Percentiles rank a stretch among this genome's conserved stretches.
Evolutionary conservation across 2,797 vertebrate species (phyloP).

Genomic region (Anomalospiza imberbis): DNA sequence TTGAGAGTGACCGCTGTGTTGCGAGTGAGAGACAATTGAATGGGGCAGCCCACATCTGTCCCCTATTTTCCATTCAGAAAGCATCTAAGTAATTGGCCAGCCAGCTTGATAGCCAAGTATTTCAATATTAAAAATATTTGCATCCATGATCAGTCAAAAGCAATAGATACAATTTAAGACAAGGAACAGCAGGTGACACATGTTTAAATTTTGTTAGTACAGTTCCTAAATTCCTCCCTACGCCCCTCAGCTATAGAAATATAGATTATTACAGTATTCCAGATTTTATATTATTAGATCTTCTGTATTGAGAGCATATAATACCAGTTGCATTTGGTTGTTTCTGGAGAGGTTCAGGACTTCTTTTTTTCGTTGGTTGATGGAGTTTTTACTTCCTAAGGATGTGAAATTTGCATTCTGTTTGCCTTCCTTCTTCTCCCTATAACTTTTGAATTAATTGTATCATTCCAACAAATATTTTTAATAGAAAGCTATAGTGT

Average conservation of each 20-base stretch:
- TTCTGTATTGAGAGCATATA: background rate
- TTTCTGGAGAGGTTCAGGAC: background rate
- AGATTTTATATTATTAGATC: background rate
- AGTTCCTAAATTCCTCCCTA: background rate
- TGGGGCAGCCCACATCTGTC: conserved; percentile 10
- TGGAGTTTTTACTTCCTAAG: background rate
- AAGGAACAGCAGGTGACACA: background rate
- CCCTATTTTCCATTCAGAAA: background rate
- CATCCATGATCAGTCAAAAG: background rate
- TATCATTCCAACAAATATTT: background rate
- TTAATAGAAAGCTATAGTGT: background rate
- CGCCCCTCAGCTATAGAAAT: background rate
- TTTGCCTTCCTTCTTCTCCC: background rate
- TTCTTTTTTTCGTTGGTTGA: background rate
- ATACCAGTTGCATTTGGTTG: background rate
- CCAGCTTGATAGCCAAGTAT: background rate
- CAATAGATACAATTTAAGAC: background rate
- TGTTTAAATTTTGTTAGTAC: background rate
- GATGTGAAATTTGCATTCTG: background rate
- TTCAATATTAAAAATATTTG: conserved; percentile 17
- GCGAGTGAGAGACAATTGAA: background rate
- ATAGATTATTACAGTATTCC: background rate
- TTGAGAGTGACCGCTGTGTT: background rate
- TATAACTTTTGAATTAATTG: background rate
- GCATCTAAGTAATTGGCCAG: background rate